phyloP scores from a whole-genome alignment of 2,888 invertebrate species.

The Drosophila anomelani region DNA sequence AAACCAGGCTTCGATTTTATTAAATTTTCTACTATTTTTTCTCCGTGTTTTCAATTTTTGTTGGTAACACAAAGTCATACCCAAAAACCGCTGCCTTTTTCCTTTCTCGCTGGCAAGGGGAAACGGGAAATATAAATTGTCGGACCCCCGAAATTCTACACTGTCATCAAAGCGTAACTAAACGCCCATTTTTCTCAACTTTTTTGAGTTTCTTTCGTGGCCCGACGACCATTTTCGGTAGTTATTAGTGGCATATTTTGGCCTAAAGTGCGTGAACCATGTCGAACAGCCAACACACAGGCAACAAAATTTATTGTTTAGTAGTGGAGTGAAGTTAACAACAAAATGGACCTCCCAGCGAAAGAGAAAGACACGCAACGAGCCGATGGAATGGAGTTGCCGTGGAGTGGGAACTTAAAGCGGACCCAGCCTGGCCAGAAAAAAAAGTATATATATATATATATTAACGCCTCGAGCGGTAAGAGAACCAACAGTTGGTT shows the following conservation, averaged over 20 bases:
- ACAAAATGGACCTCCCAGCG: constrained; percentile 79
- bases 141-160: constrained; percentile 68
- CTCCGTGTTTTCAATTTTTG: constrained; percentile 19
- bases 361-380: constrained; percentile 70
- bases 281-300: constrained; percentile 66
- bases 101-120: constrained; percentile 34
- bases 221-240: constrained; percentile 74
- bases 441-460: constrained; percentile 34
- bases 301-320: constrained; percentile 77
- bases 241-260: constrained; percentile 81
- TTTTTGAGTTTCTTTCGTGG: constrained; percentile 44
- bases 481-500: constrained; percentile 48
- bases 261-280: constrained; percentile 81
- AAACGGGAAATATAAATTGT: constrained; percentile 77
- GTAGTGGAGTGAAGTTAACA: constrained; percentile 69
- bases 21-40: constrained; percentile 4
- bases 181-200: constrained; percentile 81
- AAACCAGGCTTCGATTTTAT: too few relatives aligned
- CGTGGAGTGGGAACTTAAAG: constrained; percentile 53
- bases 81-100: constrained; percentile 20
- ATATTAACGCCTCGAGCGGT: constrained; percentile 75
- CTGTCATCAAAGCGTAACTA: constrained; percentile 85
- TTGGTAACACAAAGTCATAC: constrained; percentile 18
- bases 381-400: constrained; percentile 52
- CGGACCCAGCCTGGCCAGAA: constrained; percentile 56